phyloP scores from a whole-genome alignment of 2,113 vertebrate genomes.

The Dascyllus trimaculatus region DNA sequence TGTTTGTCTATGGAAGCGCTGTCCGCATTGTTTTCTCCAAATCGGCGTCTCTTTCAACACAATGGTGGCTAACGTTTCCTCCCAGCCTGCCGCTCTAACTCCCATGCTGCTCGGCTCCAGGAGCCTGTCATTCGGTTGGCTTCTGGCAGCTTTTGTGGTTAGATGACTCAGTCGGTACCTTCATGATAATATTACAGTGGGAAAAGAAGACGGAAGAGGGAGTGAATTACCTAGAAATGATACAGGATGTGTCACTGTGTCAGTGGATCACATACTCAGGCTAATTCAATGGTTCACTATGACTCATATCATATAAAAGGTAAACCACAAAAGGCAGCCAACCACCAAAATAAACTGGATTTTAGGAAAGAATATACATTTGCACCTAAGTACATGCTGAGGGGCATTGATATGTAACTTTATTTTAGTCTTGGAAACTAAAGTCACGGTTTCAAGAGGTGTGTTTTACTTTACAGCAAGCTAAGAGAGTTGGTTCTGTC shows the following conservation, averaged over 20 bases:
- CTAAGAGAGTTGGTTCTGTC: too few species aligned
- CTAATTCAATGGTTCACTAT: background rate
- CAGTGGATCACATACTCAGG: background rate
- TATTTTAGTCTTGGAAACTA: too few species aligned
- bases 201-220: conserved; percentile 4
- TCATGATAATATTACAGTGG: conserved; percentile 51
- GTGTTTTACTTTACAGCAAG: too few species aligned
- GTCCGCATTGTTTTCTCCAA: conserved; percentile 59
- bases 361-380: background rate
- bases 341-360: background rate
- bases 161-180: conserved; percentile 46
- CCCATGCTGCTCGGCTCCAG: conserved; percentile 26
- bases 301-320: background rate
- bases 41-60: conserved; percentile 41
- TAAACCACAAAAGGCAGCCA: background rate
- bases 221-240: conserved; percentile 19
- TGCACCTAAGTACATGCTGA: background rate
- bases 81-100: conserved; percentile 13
- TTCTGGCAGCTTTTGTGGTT: conserved; percentile 50
- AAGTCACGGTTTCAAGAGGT: too few species aligned
- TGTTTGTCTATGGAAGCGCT: conserved; percentile 58
- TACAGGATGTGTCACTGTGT: conserved; percentile 35
- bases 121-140: conserved; percentile 41
- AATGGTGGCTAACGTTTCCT: conserved; percentile 44
- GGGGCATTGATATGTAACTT: too few species aligned